These are phyloP conservation scores for Brienomyrus longianalis DNA, from an alignment of 2,113 vertebrate genomes.

Conservation along the genomic window DNA sequence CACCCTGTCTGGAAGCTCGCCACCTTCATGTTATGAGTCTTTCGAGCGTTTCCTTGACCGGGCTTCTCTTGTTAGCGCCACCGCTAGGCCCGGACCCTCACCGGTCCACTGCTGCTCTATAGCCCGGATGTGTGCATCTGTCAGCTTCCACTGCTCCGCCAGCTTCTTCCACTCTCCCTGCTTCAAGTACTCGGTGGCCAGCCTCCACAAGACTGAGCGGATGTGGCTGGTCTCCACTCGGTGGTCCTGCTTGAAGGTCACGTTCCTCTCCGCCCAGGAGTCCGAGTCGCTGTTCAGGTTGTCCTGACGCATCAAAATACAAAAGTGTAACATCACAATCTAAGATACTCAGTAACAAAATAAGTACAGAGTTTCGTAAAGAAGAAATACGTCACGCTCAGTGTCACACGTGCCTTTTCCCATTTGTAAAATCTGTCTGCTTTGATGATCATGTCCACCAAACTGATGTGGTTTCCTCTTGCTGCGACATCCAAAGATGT, in stretches of 20 bases:
- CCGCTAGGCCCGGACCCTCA: conserved; percentile 29
- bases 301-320: conserved; percentile 49
- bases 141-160: conserved; percentile 77
- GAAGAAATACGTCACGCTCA: background rate
- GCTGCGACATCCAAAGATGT: conserved; percentile 76
- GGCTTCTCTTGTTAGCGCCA: background rate
- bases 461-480: conserved; percentile 69
- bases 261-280: conserved; percentile 52
- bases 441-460: conserved; percentile 89
- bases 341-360: background rate
- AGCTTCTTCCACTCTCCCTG: conserved; percentile 79
- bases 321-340: background rate
- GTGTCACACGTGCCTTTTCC: conserved; percentile 63
- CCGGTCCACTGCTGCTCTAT: conserved; percentile 89
- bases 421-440: conserved; percentile 78
- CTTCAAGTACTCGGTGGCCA: conserved; percentile 71
- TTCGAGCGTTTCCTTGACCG: background rate
- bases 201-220: conserved; percentile 70
- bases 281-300: conserved; percentile 46
- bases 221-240: conserved; percentile 71
- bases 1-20: background rate
- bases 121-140: conserved; percentile 69
- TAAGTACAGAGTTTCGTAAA: background rate
- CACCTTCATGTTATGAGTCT: background rate
- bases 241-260: conserved; percentile 81